phyloP scores from a whole-genome alignment of 2,113 vertebrate species.

The Apaloderma vittatum region DNA sequence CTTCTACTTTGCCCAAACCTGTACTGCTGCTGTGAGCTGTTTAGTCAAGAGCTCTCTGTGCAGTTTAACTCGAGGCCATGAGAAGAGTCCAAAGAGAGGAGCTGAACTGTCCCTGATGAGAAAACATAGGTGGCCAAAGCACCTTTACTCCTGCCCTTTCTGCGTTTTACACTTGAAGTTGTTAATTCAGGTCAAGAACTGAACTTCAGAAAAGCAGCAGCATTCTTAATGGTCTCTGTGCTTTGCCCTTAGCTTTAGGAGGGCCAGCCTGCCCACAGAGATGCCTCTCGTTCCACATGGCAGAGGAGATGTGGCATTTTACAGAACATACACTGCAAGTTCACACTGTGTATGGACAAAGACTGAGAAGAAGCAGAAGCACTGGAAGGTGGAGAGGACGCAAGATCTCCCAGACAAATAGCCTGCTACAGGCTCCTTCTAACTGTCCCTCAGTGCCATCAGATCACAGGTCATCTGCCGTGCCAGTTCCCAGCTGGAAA shows the following conservation, averaged over 20 bases:
- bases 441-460: not conserved
- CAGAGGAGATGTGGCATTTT: not conserved
- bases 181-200: not conserved
- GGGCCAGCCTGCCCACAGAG: not conserved
- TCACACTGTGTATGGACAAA: not conserved
- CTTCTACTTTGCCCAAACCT: conserved; percentile 14
- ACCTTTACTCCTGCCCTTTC: not conserved
- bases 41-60: not conserved
- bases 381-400: not conserved
- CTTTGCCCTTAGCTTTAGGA: not conserved
- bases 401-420: not conserved
- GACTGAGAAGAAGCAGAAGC: not conserved
- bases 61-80: not conserved
- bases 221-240: not conserved
- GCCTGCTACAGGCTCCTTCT: not conserved
- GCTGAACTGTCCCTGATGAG: not conserved
- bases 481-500: not conserved
- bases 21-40: not conserved
- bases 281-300: not conserved
- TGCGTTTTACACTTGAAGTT: not conserved
- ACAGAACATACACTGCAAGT: not conserved
- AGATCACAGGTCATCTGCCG: not conserved
- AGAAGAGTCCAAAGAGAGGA: not conserved
- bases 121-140: not conserved
- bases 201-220: not conserved